Evolutionary conservation across 1,140 invertebrate species (phyloP).

Genomic region (Hirudo medicinalis): DNA sequence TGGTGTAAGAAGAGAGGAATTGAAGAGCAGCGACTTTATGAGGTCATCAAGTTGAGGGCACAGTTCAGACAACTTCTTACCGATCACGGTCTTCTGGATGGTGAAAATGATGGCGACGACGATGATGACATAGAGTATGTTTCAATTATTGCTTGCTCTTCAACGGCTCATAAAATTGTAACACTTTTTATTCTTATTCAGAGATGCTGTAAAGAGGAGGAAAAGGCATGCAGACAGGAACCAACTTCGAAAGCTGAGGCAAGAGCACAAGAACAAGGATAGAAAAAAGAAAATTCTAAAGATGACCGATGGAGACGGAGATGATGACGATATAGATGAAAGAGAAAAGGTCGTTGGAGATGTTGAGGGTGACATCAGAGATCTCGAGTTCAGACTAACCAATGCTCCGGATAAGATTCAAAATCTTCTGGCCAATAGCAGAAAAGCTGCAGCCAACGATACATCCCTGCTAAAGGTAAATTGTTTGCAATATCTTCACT

Average conservation of each 20-base stretch:
- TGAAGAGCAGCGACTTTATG: conserved; percentile 91
- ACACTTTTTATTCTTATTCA: not conserved
- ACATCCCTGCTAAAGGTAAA: not conserved
- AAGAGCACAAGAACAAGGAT: conserved; percentile 52
- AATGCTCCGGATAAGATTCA: conserved; percentile 34
- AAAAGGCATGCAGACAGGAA: conserved; percentile 73
- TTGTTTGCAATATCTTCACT: not conserved
- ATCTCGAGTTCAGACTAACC: conserved; percentile 68
- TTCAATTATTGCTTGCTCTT: not conserved
- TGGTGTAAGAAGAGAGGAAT: conserved; percentile 78
- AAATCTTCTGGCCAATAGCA: not conserved
- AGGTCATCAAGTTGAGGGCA: conserved; percentile 76
- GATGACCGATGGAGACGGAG: conserved; percentile 37
- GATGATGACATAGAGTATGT: conserved; percentile 16
- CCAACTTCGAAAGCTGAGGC: conserved; percentile 63
- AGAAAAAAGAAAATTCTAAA: conserved; percentile 56
- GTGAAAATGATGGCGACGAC: conserved; percentile 21
- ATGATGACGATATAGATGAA: conserved; percentile 47
- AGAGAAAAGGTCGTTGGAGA: conserved; percentile 42
- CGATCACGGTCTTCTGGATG: conserved; percentile 44
- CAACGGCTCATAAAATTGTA: no score
- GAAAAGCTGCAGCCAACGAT: not conserved
- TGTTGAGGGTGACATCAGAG: conserved; percentile 62
- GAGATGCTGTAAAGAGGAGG: conserved; percentile 51
- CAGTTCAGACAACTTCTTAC: conserved; percentile 76